Base-by-base conservation (phyloP, 2,797 vertebrate genomes). In the Schizothorax lantsangensis region DNA sequence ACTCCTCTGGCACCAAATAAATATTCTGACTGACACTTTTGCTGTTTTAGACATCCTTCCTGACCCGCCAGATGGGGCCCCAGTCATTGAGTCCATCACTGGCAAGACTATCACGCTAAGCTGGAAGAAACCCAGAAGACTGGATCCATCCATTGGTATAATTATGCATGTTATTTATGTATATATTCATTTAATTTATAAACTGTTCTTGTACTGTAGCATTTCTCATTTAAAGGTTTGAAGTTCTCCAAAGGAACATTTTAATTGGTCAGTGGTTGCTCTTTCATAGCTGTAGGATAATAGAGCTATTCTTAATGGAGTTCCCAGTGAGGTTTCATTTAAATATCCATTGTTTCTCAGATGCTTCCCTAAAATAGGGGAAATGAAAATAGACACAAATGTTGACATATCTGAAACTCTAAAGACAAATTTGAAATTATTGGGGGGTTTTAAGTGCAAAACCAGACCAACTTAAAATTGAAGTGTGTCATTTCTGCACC, bases 131-230 rank as follows among this genome's bases (percentile, higher is more conserved):
- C 98, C 98, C 36, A 96, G 94, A 91, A 96, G 97, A 90, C 94
- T 99, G 92, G 98, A 99, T 89, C 95, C 97, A 6, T 97, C 97
- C 26, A 98, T 99, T 88, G 98, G 98, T 99, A 95, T 69, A n/a
- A 30, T 83, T 72, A 83, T 78, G 26, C 77, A 79, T 43, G 21
- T 49, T 68, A 69, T 69, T 68, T 49, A 49, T 81, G 64, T 15
- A 52, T 68, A 49, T 81, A 36, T 81, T 68, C 1, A 62, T 43
- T 79, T 45, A 30, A 43, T 62, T 79, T 62, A 30, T 15, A 79
- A 79, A 45, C 38, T 45, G 38, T 26, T 79, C 23, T 62, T 62
- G 57, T 62, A 43, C 77, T 43, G 54, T 79, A 64, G 9, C n/a
- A 3, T 19, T 21, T 68, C 40, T 47, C 19, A 47, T 82, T 30